Conservation (phyloP, 2,797 vertebrate genomes). For the Acipenser ruthenus region DNA sequence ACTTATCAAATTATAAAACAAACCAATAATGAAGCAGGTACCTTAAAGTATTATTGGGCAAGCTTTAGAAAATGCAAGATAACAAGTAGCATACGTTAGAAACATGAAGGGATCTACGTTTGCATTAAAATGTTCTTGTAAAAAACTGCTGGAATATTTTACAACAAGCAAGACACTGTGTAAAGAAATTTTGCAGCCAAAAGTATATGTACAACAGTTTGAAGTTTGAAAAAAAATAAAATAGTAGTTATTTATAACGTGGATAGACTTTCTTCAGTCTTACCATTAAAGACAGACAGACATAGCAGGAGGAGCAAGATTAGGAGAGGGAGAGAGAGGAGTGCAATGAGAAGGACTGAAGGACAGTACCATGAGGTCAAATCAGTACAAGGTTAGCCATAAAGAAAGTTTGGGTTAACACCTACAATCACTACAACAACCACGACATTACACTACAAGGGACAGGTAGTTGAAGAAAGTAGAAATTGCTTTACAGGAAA, state of each 20-base stretch:
- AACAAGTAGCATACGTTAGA: conserved; percentile 68
- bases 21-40: conserved; percentile 64
- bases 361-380: conserved; percentile 47
- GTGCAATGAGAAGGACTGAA: conserved; percentile 64
- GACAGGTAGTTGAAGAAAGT: too few species aligned
- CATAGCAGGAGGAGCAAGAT: conserved; percentile 74
- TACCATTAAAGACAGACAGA: conserved; percentile 82
- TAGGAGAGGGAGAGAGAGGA: conserved; percentile 72
- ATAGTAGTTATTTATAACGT: conserved; percentile 65
- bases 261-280: conserved; percentile 83
- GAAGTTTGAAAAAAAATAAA: conserved; percentile 33
- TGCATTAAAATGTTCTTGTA: conserved; percentile 40
- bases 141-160: conserved; percentile 44
- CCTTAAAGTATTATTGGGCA: conserved; percentile 81
- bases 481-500: too few species aligned
- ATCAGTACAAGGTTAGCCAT: conserved; percentile 60
- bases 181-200: conserved; percentile 70
- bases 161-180: conserved; percentile 66
- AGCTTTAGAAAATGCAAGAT: conserved; percentile 74
- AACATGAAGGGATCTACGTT: conserved; percentile 51
- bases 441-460: background rate
- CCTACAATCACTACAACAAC: background rate
- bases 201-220: conserved; percentile 60
- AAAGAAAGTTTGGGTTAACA: conserved; percentile 15
- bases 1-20: conserved; percentile 32